These are phyloP conservation scores for Taxidea taxus DNA, from an alignment of 2,113 vertebrate species.

Conservation along the genomic window DNA sequence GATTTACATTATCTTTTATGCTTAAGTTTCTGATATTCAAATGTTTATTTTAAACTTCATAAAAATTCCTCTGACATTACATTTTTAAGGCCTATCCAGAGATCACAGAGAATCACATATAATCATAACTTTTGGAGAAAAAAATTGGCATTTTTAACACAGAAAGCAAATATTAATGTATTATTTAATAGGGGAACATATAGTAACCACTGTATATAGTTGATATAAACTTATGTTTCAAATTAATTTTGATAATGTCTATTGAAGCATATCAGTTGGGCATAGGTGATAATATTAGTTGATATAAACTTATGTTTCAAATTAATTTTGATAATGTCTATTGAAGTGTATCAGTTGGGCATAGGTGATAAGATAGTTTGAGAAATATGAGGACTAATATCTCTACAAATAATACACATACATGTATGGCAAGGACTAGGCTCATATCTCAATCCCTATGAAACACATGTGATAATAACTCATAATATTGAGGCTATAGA, in stretches of 20 bases:
- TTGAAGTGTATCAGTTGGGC: not conserved
- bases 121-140: not conserved
- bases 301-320: not conserved
- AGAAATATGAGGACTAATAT: not conserved
- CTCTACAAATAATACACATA: not conserved
- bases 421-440: not conserved
- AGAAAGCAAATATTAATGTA: not conserved
- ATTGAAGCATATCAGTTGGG: not conserved
- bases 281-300: not conserved
- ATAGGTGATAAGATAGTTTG: not conserved
- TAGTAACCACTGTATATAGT: not conserved
- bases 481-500: not conserved
- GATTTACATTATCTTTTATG: not conserved
- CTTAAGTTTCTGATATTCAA: not conserved
- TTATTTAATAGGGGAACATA: not conserved
- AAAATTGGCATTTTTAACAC: not conserved
- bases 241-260: not conserved
- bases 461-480: not conserved
- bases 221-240: not conserved
- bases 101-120: not conserved
- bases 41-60: not conserved
- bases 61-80: not conserved
- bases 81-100: not conserved
- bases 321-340: not conserved
- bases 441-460: not conserved